Percentiles rank a stretch among this genome's conserved stretches.
phyloP scores from a whole-genome alignment of 2,113 vertebrate species.

The Daboia siamensis region DNA sequence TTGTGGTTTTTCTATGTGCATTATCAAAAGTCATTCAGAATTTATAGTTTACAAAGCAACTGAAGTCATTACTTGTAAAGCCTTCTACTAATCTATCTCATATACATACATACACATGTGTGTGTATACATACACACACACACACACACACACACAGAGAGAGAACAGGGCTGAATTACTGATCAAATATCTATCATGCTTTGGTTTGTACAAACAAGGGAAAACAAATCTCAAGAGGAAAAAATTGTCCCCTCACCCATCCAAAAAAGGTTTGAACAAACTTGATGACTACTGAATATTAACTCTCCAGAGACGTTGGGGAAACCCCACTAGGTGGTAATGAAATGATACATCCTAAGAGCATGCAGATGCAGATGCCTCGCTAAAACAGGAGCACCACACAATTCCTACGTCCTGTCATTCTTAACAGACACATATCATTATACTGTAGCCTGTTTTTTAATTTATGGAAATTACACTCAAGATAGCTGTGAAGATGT shows the following conservation, averaged over 20 bases:
- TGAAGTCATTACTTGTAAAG: neutral
- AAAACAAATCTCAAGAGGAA: neutral
- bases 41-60: neutral
- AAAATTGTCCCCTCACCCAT: neutral
- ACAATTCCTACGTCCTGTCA: neutral
- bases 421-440: neutral
- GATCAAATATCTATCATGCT: neutral
- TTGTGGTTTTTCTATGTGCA: neutral
- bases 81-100: neutral
- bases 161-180: neutral
- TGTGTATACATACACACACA: too few relatives aligned
- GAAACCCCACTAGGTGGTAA: neutral
- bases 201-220: neutral
- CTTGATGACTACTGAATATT: neutral
- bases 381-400: neutral
- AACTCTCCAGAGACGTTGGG: neutral
- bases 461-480: neutral
- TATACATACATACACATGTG: too few relatives aligned
- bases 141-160: too few relatives aligned
- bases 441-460: neutral
- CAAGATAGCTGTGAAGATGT: neutral
- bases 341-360: neutral
- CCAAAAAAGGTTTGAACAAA: neutral
- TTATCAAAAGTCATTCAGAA: conserved; percentile 17
- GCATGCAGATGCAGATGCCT: neutral